Evolutionary conservation across 2,888 invertebrate species (phyloP).

Genomic region (Clusia tigrina): DNA sequence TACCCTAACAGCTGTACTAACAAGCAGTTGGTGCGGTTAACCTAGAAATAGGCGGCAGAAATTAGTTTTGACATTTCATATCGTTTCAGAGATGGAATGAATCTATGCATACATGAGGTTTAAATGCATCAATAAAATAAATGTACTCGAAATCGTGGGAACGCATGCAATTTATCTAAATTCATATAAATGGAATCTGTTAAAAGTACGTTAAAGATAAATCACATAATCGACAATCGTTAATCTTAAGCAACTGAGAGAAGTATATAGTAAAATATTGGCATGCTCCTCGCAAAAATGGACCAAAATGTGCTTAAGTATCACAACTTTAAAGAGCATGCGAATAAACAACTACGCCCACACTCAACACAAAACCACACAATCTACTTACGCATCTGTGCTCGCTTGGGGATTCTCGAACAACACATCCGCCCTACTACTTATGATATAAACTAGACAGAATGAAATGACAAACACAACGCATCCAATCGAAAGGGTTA

Average conservation of each 20-base stretch:
- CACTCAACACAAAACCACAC: background rate
- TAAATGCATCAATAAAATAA: background rate
- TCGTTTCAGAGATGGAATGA: too few relatives aligned
- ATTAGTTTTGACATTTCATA: background rate
- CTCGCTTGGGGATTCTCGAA: constrained; percentile 60
- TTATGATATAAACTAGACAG: constrained; percentile 61
- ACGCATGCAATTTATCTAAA: too few relatives aligned
- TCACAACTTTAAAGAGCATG: too few relatives aligned
- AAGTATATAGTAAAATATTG: too few relatives aligned
- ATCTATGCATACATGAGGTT: background rate
- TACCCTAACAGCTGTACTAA: constrained; percentile 41
- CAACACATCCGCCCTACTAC: constrained; percentile 60
- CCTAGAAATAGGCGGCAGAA: constrained; percentile 46
- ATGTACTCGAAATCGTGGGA: too few relatives aligned
- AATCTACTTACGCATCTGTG: constrained; percentile 60
- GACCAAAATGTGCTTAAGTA: too few relatives aligned
- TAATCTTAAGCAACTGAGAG: too few relatives aligned
- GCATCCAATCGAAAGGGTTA: constrained; percentile 60
- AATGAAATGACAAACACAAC: constrained; percentile 61
- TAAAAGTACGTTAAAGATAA: background rate
- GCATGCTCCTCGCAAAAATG: too few relatives aligned
- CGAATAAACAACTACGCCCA: background rate
- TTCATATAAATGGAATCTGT: too few relatives aligned
- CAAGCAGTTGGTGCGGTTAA: constrained; percentile 60
- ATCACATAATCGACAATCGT: background rate